Percentiles rank a stretch among this genome's conserved stretches.
phyloP scores from a whole-genome alignment of 2,888 invertebrate species.

The Deroplatys truncata region DNA sequence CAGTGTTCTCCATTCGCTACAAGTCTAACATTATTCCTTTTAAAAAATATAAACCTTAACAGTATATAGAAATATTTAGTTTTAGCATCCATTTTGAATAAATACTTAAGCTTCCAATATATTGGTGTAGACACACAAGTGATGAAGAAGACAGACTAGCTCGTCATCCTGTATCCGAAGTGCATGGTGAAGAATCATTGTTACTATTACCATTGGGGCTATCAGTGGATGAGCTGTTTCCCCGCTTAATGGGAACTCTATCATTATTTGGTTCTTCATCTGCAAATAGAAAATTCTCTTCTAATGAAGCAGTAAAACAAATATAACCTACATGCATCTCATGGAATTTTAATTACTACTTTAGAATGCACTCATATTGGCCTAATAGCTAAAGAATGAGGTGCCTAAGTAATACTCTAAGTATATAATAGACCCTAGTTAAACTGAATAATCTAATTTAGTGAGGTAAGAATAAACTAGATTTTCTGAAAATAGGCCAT shows the following conservation, averaged over 20 bases:
- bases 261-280: slow-evolving; percentile 29
- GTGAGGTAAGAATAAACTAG: too few species aligned
- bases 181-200: slow-evolving; percentile 62
- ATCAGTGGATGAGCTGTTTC: slow-evolving; percentile 54
- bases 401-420: too few species aligned
- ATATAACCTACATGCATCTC: slow-evolving; percentile 27
- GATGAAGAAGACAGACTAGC: background rate
- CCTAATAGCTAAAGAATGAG: too few species aligned
- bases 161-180: slow-evolving; percentile 53
- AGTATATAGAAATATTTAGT: background rate
- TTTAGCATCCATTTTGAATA: background rate
- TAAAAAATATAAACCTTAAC: background rate
- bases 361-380: too few species aligned
- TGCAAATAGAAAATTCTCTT: slow-evolving; percentile 37
- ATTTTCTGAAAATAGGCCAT: too few species aligned
- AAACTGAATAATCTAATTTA: too few species aligned
- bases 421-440: too few species aligned
- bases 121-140: background rate
- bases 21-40: background rate
- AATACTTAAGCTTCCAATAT: background rate
- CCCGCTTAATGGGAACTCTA: slow-evolving; percentile 29
- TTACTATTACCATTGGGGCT: slow-evolving; percentile 51
- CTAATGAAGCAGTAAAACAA: slow-evolving; percentile 28
- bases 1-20: background rate
- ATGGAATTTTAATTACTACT: background rate